Percentiles rank a stretch among this genome's conserved stretches.
These are phyloP conservation scores for Charina bottae DNA, from an alignment of 2,113 vertebrate species.

Conservation along the genomic window DNA sequence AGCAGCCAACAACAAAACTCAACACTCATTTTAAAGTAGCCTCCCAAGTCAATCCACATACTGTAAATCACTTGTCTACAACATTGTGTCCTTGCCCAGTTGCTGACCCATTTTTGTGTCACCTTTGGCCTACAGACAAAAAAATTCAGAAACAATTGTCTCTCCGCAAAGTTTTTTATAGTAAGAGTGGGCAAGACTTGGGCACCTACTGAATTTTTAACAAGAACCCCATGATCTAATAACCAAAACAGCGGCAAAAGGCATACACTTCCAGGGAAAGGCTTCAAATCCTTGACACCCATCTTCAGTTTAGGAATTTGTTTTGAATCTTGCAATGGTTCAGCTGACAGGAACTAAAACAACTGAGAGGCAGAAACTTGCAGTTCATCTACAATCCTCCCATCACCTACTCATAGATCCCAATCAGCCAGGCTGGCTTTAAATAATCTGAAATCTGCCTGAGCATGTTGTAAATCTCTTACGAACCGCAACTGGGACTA, in stretches of 20 bases:
- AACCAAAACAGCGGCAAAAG: neutral
- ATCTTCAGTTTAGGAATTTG: neutral
- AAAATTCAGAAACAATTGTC: too few relatives aligned
- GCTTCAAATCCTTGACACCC: neutral
- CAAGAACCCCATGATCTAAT: neutral
- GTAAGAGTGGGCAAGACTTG: neutral
- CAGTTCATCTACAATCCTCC: neutral
- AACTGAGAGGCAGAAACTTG: neutral
- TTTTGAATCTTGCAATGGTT: neutral
- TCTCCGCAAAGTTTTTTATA: neutral
- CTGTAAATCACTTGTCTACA: conserved; percentile 1
- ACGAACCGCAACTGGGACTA: neutral
- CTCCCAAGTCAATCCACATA: neutral
- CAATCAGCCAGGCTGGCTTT: neutral
- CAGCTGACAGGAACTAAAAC: neutral
- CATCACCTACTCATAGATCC: neutral
- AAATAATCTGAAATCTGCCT: neutral
- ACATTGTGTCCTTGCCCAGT: neutral
- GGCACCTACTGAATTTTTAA: neutral
- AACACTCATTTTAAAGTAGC: neutral
- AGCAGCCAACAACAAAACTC: neutral
- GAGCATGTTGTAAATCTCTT: neutral
- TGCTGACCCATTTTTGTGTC: neutral
- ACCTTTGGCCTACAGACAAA: neutral
- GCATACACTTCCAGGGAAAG: neutral